Conservation (phyloP, 2,797 vertebrate species). For the Acrossocheilus wenchowensis region DNA sequence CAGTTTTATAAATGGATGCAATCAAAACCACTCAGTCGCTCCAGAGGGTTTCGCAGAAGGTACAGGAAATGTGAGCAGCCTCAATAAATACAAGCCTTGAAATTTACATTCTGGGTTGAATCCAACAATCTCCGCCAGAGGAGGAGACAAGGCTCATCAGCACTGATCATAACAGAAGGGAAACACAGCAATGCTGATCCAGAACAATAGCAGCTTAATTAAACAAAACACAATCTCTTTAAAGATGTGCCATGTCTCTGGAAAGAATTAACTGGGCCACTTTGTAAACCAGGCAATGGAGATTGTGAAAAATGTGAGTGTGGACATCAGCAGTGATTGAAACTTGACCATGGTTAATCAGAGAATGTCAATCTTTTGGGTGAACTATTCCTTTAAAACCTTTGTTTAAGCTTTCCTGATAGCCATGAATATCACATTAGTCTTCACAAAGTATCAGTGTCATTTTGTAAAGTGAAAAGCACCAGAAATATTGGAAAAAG, state of each 20-base stretch:
- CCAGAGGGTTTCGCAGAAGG: constrained; percentile 4
- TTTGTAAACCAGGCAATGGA: constrained; percentile 12
- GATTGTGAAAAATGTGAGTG: constrained; percentile 1
- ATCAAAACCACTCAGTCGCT: constrained; percentile 14
- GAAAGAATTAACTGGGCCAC: constrained; percentile 9
- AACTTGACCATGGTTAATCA: background rate
- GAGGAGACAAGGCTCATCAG: constrained; percentile 37
- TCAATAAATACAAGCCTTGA: constrained; percentile 12
- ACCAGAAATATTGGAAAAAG: background rate
- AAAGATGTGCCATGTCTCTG: constrained; percentile 18
- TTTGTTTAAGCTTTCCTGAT: background rate
- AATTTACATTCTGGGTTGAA: constrained; percentile 15
- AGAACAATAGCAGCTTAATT: constrained; percentile 9
- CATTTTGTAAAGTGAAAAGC: background rate
- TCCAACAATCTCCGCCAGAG: constrained; percentile 15
- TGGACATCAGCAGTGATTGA: background rate
- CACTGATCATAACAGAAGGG: constrained; percentile 15
- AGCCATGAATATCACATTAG: background rate
- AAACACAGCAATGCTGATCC: background rate
- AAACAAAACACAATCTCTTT: constrained; percentile 2
- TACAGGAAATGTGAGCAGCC: constrained; percentile 13
- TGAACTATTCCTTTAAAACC: constrained; percentile 4
- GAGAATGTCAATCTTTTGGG: background rate
- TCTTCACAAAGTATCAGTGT: background rate
- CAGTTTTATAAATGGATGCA: constrained; percentile 9